Percentiles rank a stretch among this genome's conserved stretches.
phyloP scores from a whole-genome alignment of 1,140 invertebrate species.

The Lordiphosa stackelbergi region DNA sequence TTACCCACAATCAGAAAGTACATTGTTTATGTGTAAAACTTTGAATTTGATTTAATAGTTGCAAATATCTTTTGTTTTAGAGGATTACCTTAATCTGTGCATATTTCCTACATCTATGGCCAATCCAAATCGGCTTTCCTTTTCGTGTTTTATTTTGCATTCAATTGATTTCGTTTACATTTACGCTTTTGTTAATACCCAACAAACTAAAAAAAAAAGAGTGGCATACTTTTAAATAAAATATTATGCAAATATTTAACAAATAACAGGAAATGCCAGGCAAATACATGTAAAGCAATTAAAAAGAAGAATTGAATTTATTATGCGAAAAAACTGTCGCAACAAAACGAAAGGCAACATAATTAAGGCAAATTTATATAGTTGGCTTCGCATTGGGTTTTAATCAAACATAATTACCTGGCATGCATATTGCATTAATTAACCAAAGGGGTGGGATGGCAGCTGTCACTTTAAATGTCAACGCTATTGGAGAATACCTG shows the following conservation, averaged over 20 bases:
- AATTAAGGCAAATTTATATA: conserved; percentile 59
- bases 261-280: conserved; percentile 37
- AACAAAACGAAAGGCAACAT: conserved; percentile 26
- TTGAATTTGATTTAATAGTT: too few relatives aligned
- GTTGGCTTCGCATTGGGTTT: conserved; percentile 25
- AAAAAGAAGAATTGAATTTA: conserved; percentile 18
- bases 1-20: conserved; percentile 2
- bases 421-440: conserved; percentile 62
- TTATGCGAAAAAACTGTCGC: background rate
- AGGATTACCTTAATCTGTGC: too few relatives aligned
- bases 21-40: too few relatives aligned
- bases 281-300: conserved; percentile 26
- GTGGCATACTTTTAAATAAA: conserved; percentile 13
- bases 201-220: too few relatives aligned
- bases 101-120: too few relatives aligned
- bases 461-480: conserved; percentile 59
- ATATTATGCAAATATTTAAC: conserved; percentile 40
- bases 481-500: conserved; percentile 18
- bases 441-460: conserved; percentile 19
- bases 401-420: conserved; percentile 70
- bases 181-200: background rate
- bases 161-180: conserved; percentile 18
- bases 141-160: too few relatives aligned
- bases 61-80: too few relatives aligned
- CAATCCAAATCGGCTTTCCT: too few relatives aligned